Percentiles rank a stretch among this genome's conserved stretches.
phyloP scores from a whole-genome alignment of 2,113 vertebrate species.

The Psephotus haematonotus region DNA sequence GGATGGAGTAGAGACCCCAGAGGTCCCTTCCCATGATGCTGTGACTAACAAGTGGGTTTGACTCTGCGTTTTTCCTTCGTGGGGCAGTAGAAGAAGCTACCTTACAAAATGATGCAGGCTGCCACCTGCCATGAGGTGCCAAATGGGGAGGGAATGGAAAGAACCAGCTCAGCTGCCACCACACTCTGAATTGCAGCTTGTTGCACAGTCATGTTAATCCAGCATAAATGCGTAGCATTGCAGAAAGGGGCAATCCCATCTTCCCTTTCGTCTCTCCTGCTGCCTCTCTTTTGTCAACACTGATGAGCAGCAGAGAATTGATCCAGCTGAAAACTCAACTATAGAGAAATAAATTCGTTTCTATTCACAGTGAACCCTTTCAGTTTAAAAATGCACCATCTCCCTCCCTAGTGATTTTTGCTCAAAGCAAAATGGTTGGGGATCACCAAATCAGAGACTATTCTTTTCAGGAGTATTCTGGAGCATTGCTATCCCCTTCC shows the following conservation, averaged over 20 bases:
- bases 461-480: background rate
- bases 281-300: constrained; percentile 20
- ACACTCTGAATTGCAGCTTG: background rate
- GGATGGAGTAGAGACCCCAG: background rate
- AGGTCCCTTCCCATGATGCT: background rate
- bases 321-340: constrained; percentile 19
- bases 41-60: background rate
- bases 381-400: background rate
- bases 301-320: background rate
- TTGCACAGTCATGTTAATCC: background rate
- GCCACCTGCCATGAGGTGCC: background rate
- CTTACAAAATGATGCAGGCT: background rate
- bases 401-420: background rate
- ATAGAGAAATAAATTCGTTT: constrained; percentile 29
- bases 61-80: background rate
- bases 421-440: background rate
- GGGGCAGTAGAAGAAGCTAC: background rate
- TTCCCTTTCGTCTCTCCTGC: background rate
- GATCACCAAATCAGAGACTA: constrained; percentile 7
- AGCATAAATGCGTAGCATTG: background rate
- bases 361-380: background rate
- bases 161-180: background rate
- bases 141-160: background rate
- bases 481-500: background rate
- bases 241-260: background rate